Base-by-base conservation (phyloP, 2,797 vertebrate species). In the Oreonectes daqikongensis region DNA sequence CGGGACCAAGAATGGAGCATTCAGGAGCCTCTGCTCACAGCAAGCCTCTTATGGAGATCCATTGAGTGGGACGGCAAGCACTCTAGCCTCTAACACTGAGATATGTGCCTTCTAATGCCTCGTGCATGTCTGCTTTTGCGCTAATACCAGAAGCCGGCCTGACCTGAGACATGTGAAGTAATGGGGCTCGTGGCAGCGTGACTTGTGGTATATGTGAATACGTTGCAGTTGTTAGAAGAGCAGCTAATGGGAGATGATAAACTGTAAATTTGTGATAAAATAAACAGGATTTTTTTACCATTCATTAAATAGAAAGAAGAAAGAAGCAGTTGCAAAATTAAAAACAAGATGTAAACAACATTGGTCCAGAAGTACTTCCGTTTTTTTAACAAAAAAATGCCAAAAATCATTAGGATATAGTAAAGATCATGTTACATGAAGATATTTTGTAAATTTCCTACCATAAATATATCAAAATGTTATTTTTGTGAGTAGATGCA, bases 31-130 rank as follows among this genome's bases (percentile, higher is more conserved):
- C 24, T 72, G 63, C 75, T 83, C 69, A 66, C 59, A 60, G 72
- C 84, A 86, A 84, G 79, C 83, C 42, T 76, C 79, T 85, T 85
- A 84, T 14, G 66, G 66, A 68, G 79, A 79, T 66, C 57, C 71
- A 44, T 57, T 35, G 53, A 20, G 70, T 22, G 2, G 59, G 76
- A 18, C 18, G 60, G 69, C 50, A 74, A 66, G 57, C 61, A 52
- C 65, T 81, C 76, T 69, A 80, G 69, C 60, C 79, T 69, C 69
- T 76, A 76, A 81, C 78, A 72, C 76, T 53, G 78, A 76, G 77
- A 79, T 57, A 80, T 65, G 78, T 11, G 22, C 26, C 40, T 65
- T 66, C 75, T 80, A 82, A 85, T 76, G 84, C 81, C 75, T 79
- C 69, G 60, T 59, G 65, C 69, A 24, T 42, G 50, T 71, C 76